Percentiles rank a stretch among this genome's conserved stretches.
These are phyloP conservation scores for Eucriotettix oculatus DNA, from an alignment of 2,888 invertebrate genomes.

Conservation along the genomic window DNA sequence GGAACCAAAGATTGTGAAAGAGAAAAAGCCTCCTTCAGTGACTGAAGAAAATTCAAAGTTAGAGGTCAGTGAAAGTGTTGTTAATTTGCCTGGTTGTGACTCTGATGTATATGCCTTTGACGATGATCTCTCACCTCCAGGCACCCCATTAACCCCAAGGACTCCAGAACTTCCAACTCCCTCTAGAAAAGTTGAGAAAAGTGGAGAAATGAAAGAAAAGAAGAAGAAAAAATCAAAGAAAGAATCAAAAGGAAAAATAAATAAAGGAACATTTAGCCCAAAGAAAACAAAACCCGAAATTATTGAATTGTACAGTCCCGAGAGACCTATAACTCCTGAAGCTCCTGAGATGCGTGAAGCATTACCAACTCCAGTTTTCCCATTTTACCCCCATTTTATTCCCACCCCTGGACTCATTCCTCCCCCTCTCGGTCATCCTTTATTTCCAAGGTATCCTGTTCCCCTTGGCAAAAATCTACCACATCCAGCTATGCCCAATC, in stretches of 20 bases:
- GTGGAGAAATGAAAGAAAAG: constrained; percentile 28
- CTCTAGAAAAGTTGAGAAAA: constrained; percentile 24
- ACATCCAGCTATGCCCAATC: constrained; percentile 40
- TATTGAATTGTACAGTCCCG: constrained; percentile 18
- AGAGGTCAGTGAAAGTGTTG: background rate
- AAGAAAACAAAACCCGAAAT: constrained; percentile 9
- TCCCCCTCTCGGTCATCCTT: constrained; percentile 34
- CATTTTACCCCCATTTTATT: constrained; percentile 22
- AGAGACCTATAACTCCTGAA: constrained; percentile 26
- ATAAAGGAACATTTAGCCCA: constrained; percentile 5
- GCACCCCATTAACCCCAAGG: constrained; percentile 36
- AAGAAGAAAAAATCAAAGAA: constrained; percentile 30
- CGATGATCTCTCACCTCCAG: constrained; percentile 34
- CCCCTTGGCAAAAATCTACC: constrained; percentile 16
- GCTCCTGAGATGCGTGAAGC: constrained; percentile 21
- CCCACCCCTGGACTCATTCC: constrained; percentile 37
- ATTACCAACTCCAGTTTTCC: constrained; percentile 28
- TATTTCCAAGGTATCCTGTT: constrained; percentile 29
- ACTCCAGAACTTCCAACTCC: constrained; percentile 39
- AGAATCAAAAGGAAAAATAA: constrained; percentile 11
- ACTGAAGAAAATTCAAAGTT: background rate
- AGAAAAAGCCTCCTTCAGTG: too few relatives aligned
- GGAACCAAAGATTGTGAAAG: background rate
- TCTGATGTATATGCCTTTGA: constrained; percentile 16
- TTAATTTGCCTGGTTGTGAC: constrained; percentile 22